Evolutionary conservation across 2,888 invertebrate species (phyloP).

Genomic region (Gastrophysa polygoni): DNA sequence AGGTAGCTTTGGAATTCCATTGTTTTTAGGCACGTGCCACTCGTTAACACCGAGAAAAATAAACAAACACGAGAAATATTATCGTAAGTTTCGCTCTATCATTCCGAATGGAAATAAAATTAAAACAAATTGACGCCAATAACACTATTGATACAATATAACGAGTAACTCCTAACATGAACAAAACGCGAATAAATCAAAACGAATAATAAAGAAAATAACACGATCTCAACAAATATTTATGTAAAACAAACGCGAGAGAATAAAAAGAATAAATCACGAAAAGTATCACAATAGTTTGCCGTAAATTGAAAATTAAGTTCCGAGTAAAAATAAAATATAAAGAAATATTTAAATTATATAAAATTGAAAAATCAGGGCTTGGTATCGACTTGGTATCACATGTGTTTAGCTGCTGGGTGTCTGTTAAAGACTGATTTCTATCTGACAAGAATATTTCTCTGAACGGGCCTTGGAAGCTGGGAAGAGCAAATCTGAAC

Average conservation of each 20-base stretch:
- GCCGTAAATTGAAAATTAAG: slow-evolving; percentile 10
- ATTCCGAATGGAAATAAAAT: not conserved
- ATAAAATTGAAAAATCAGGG: not conserved
- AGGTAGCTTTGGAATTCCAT: slow-evolving; percentile 35
- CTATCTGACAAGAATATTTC: not conserved
- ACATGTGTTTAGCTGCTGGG: slow-evolving; percentile 7
- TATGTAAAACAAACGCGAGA: not conserved
- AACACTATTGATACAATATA: not conserved
- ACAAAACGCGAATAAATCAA: not conserved
- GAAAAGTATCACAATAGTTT: slow-evolving; percentile 28
- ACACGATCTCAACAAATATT: not conserved
- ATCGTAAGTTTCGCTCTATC: not conserved
- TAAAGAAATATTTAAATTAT: not conserved
- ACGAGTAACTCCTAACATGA: not conserved
- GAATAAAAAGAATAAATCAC: slow-evolving; percentile 22
- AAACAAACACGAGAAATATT: slow-evolving; percentile 4
- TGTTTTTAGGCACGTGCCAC: slow-evolving; percentile 32
- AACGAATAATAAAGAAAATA: not conserved
- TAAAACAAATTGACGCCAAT: not conserved
- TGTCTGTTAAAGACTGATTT: slow-evolving; percentile 29
- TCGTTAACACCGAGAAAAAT: slow-evolving; percentile 20
- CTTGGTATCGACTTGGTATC: slow-evolving; percentile 10
- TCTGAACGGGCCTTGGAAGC: slow-evolving; percentile 1
- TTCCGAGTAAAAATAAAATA: slow-evolving; percentile 9
- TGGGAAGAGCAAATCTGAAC: slow-evolving; percentile 13